Percentiles rank a stretch among this genome's conserved stretches.
Evolutionary conservation across 2,888 invertebrate species (phyloP).

Genomic region (Microctonus brassicae): DNA sequence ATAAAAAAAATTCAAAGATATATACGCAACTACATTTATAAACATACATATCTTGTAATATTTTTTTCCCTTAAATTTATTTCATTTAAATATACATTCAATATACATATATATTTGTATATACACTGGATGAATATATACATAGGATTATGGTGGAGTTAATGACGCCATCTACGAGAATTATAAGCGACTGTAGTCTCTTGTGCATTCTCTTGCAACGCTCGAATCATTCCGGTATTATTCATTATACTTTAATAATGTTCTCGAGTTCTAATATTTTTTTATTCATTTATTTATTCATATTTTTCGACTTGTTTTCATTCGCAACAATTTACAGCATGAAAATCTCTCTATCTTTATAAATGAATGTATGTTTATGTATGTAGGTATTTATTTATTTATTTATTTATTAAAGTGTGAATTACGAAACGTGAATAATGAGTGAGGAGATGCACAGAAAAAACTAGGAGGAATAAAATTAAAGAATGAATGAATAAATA

Average conservation of each 20-base stretch:
- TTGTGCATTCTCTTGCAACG: slow-evolving; percentile 52
- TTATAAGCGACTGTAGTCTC: slow-evolving; percentile 53
- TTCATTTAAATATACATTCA: not conserved
- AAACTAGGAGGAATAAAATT: slow-evolving; percentile 27
- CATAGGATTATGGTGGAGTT: slow-evolving; percentile 42
- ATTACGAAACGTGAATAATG: slow-evolving; percentile 10
- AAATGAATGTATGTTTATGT: not conserved
- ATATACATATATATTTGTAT: too few species aligned
- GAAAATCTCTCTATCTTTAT: not conserved
- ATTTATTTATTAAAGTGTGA: not conserved
- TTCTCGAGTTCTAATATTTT: slow-evolving; percentile 43
- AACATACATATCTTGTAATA: slow-evolving; percentile 14
- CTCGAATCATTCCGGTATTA: slow-evolving; percentile 59
- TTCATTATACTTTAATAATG: slow-evolving; percentile 59
- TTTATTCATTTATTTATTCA: not conserved
- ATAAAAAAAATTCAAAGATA: too few species aligned
- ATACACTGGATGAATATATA: too few species aligned
- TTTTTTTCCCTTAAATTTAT: slow-evolving; percentile 32
- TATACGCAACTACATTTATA: slow-evolving; percentile 10
- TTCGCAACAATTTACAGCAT: not conserved
- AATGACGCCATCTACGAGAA: slow-evolving; percentile 57
- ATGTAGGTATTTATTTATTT: not conserved
- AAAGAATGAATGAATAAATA: slow-evolving; percentile 31
- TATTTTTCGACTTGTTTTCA: not conserved
- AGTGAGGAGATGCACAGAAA: slow-evolving; percentile 14